Evolutionary conservation across 2,797 vertebrate genomes (phyloP).

Genomic region (Gephyroberyx darwinii): DNA sequence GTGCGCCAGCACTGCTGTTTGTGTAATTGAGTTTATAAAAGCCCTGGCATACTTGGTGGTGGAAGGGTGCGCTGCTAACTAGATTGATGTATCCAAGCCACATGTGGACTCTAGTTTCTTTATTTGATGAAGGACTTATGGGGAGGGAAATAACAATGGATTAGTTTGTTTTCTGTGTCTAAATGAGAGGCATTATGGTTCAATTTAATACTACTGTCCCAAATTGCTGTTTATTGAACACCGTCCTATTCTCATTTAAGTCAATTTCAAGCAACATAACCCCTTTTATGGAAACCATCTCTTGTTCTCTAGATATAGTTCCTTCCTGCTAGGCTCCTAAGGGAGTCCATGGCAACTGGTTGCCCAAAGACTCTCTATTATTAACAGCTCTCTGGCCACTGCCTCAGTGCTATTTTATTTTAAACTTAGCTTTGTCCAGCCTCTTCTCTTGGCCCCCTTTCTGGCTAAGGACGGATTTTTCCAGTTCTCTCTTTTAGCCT

Average conservation of each 20-base stretch:
- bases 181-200: background rate
- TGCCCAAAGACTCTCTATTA: slow-evolving; percentile 71
- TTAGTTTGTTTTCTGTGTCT: slow-evolving; percentile 28
- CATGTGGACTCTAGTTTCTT: slow-evolving; percentile 29
- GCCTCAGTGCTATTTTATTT: slow-evolving; percentile 71
- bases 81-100: slow-evolving; percentile 55
- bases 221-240: slow-evolving; percentile 34
- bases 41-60: slow-evolving; percentile 20
- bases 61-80: slow-evolving; percentile 41
- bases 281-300: slow-evolving; percentile 19
- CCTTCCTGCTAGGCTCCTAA: slow-evolving; percentile 36
- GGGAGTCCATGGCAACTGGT: slow-evolving; percentile 71
- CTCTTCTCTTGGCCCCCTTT: slow-evolving; percentile 43
- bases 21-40: slow-evolving; percentile 51
- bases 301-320: slow-evolving; percentile 39
- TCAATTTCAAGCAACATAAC: slow-evolving; percentile 19
- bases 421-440: slow-evolving; percentile 64
- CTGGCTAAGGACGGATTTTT: slow-evolving; percentile 35
- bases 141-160: slow-evolving; percentile 37
- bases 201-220: slow-evolving; percentile 3
- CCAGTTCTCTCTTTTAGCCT: slow-evolving; percentile 8
- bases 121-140: slow-evolving; percentile 43
- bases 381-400: slow-evolving; percentile 72
- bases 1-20: slow-evolving; percentile 34
- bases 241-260: slow-evolving; percentile 30